Evolutionary conservation across 2,888 invertebrate species (phyloP), one percentile per base, ranked within the genome.

Genomic region (Hydraecia micacea): DNA sequence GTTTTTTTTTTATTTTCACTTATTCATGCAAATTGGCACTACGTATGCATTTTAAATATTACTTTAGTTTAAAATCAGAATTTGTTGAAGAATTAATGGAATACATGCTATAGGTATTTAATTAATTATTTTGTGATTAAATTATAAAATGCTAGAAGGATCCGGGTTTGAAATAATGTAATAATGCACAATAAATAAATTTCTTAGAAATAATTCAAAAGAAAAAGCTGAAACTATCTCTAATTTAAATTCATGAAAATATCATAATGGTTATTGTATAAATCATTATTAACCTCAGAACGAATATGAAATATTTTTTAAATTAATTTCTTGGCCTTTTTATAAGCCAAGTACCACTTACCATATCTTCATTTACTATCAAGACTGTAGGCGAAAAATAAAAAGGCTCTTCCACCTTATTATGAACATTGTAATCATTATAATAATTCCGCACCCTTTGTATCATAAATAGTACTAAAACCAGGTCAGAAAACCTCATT

Each of bases 1-100:
- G 13, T 32, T 52, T 58, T 60, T 32, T 52, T 58, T 60, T 18
- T 28, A 69, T 60, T 80, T 80, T 84, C 66, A 81, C 73, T 58
- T 13, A 49, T 81, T 60, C 7, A 73, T 71, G 62, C 70, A 71
- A 74, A 82, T 63, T 7, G 60, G 6, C n/a, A 36, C 11, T 55
- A 46, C 18, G 15, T 28, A 46, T 58, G 32, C 11, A 60, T 68
- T 84, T 25, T 8, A 68, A 62, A 65, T 15, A 49, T 46, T 42
- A 25, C 46, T 52, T 39, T 13, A 18, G 13, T n/a, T 21, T 18
- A 0, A 39, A 65, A 49, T 66, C 7, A 15, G 32, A 15, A 28
- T 74, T 28, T 15, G 18, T 67, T 67, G 6, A 28, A 21, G n/a
- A 42, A 67, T 18, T n/a, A 21, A 13, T 28, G 28, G 21, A 28